Evolutionary conservation across 2,888 invertebrate genomes (phyloP).

Genomic region (Phymatocera aterrima): DNA sequence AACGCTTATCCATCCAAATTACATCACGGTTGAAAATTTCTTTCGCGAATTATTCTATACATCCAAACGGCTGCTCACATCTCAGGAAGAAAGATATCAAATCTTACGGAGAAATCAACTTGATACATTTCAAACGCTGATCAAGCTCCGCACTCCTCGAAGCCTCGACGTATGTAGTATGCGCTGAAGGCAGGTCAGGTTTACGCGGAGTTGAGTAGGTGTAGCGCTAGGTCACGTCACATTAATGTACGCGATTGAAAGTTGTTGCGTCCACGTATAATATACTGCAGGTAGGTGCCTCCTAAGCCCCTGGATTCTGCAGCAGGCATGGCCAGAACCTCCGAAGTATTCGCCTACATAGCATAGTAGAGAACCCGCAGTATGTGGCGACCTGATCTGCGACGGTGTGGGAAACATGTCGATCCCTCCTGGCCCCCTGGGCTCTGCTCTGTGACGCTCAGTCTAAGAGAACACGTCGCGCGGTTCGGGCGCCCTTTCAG

Average conservation of each 20-base stretch:
- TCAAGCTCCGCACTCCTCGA: too few species aligned
- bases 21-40: neutral
- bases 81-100: neutral
- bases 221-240: neutral
- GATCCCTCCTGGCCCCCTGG: conserved; percentile 39
- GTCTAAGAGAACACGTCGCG: conserved; percentile 67
- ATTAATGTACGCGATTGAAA: neutral
- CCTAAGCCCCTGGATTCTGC: neutral
- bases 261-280: conserved; percentile 9
- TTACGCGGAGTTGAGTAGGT: too few species aligned
- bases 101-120: neutral
- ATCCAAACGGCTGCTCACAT: neutral
- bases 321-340: neutral
- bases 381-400: conserved; percentile 34
- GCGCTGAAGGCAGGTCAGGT: conserved; percentile 36
- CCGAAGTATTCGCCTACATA: conserved; percentile 8
- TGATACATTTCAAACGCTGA: neutral
- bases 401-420: conserved; percentile 40
- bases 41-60: neutral
- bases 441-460: conserved; percentile 55
- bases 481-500: conserved; percentile 57
- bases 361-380: neutral
- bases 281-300: too few species aligned
- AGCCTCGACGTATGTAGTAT: too few species aligned
- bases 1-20: neutral